A percentile compares a stretch with the other conserved stretches of the same genome.
These are phyloP conservation scores for Adelges cooleyi DNA, from an alignment of 1,140 invertebrate species.

Conservation along the genomic window DNA sequence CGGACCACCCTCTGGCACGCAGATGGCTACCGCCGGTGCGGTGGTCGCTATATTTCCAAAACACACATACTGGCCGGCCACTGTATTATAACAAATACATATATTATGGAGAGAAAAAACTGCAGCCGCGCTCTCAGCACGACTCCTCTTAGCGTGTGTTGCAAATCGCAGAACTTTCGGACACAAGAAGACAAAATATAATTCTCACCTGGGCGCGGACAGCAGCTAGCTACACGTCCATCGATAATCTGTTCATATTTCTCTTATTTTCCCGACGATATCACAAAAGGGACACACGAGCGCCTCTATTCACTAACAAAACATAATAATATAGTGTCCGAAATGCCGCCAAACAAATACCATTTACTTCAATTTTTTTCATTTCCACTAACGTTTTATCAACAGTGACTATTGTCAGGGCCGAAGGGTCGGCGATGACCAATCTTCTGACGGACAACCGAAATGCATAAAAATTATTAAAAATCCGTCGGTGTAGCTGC, in stretches of 20 bases:
- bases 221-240: neutral
- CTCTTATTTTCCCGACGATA: neutral
- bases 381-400: conserved; percentile 9
- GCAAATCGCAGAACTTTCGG: neutral
- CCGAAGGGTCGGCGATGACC: too few relatives aligned
- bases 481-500: too few relatives aligned
- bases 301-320: neutral
- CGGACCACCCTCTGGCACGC: conserved; percentile 18
- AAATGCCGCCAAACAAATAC: neutral
- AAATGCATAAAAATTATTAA: too few relatives aligned
- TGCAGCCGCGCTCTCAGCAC: neutral
- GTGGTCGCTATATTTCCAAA: too few relatives aligned
- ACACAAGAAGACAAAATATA: conserved; percentile 2
- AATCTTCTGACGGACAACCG: too few relatives aligned
- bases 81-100: too few relatives aligned
- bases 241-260: conserved; percentile 15
- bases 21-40: neutral
- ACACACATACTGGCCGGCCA: too few relatives aligned
- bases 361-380: neutral
- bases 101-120: too few relatives aligned
- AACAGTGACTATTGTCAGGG: neutral
- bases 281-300: neutral
- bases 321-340: neutral
- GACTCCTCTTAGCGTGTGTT: neutral
- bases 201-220: neutral